Conservation (phyloP, 2,888 invertebrate species). For the Rhingia campestris region DNA sequence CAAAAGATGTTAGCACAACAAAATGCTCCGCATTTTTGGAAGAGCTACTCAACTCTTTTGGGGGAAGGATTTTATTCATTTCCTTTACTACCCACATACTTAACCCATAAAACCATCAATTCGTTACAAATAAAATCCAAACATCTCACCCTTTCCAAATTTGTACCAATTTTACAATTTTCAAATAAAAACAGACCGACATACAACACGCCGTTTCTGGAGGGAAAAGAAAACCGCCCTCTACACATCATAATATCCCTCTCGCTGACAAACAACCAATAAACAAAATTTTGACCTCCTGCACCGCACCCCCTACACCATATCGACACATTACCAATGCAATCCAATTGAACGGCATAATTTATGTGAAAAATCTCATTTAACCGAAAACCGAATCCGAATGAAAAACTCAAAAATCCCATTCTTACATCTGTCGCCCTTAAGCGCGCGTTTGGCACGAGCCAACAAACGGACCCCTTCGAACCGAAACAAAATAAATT, state of each 20-base stretch:
- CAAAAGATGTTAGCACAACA: too few relatives aligned
- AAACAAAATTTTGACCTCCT: conserved; percentile 70
- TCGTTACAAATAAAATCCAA: conserved; percentile 21
- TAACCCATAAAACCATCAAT: conserved; percentile 33
- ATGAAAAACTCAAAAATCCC: conserved; percentile 42
- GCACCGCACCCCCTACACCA: conserved; percentile 49
- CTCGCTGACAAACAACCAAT: conserved; percentile 57
- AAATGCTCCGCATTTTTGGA: too few relatives aligned
- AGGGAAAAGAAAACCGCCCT: too few relatives aligned
- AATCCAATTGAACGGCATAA: conserved; percentile 67
- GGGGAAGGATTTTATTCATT: too few relatives aligned
- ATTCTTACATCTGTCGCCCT: conserved; percentile 71
- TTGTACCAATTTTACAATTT: conserved; percentile 49
- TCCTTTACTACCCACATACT: conserved; percentile 7
- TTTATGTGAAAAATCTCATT: conserved; percentile 73
- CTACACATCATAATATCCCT: neutral
- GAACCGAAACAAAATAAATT: conserved; percentile 63
- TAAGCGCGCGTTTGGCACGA: conserved; percentile 62
- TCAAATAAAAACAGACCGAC: conserved; percentile 16
- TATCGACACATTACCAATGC: conserved; percentile 17
- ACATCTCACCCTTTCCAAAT: conserved; percentile 30
- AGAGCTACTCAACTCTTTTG: too few relatives aligned
- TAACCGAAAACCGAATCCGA: conserved; percentile 58
- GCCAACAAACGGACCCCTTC: conserved; percentile 57
- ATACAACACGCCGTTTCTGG: neutral